These are phyloP conservation scores for Takifugu ocellatus DNA, from an alignment of 2,797 vertebrate genomes.

Conservation along the genomic window DNA sequence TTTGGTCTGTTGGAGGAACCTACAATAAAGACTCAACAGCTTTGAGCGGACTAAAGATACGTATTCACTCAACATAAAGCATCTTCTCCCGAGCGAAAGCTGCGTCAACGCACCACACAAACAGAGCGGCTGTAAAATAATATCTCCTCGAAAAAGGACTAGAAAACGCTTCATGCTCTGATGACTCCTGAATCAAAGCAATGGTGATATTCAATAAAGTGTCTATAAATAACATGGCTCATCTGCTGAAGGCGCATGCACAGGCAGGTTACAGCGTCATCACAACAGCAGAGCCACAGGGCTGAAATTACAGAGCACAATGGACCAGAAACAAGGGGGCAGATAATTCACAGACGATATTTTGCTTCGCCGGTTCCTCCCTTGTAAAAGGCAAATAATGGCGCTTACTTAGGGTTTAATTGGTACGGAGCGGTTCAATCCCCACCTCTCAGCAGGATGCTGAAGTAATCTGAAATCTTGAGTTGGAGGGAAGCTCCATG, in stretches of 20 bases:
- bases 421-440: conserved; percentile 1
- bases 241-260: conserved; percentile 16
- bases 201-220: conserved; percentile 11
- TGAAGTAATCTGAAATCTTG: conserved; percentile 15
- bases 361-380: conserved; percentile 4
- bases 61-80: too few relatives aligned
- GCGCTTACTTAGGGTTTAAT: not conserved
- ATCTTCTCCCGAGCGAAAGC: too few relatives aligned
- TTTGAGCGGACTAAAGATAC: too few relatives aligned
- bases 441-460: not conserved
- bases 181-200: conserved; percentile 18
- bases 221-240: conserved; percentile 26
- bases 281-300: conserved; percentile 24
- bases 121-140: conserved; percentile 17
- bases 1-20: too few relatives aligned
- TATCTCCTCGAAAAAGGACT: conserved; percentile 1
- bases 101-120: too few relatives aligned
- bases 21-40: too few relatives aligned
- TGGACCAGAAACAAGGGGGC: conserved; percentile 26
- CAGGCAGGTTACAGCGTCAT: conserved; percentile 22
- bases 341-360: conserved; percentile 23
- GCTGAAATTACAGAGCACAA: conserved; percentile 34
- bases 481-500: conserved; percentile 20
- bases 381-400: conserved; percentile 19
- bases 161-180: too few relatives aligned